These are phyloP conservation scores for Mesoclemmys tuberculata DNA, from an alignment of 2,113 vertebrate genomes.

Conservation along the genomic window DNA sequence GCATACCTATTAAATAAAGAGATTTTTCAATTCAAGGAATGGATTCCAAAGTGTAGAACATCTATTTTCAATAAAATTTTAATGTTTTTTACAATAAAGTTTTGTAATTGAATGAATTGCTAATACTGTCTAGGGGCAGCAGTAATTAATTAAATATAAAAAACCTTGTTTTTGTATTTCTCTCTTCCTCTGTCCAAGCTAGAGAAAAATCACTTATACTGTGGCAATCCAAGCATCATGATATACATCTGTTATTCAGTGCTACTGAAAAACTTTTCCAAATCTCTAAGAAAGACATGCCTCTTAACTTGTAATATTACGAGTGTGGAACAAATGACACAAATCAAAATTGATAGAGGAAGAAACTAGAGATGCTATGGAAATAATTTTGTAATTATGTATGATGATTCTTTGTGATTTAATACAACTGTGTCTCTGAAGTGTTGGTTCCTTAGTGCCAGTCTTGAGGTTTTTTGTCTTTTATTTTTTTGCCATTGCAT, in stretches of 20 bases:
- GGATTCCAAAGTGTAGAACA: background rate
- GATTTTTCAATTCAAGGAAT: conserved; percentile 7
- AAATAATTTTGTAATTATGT: background rate
- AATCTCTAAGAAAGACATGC: background rate
- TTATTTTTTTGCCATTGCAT: conserved; percentile 2
- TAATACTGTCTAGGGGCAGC: background rate
- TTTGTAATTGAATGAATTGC: background rate
- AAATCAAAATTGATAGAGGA: background rate
- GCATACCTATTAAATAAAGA: conserved; percentile 29
- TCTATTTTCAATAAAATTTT: background rate
- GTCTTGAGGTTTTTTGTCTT: background rate
- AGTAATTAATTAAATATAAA: background rate
- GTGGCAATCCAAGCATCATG: background rate
- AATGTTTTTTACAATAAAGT: background rate
- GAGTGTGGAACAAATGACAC: background rate
- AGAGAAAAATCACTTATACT: background rate
- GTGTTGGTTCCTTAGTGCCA: background rate
- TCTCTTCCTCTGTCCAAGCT: background rate
- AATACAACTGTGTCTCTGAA: accelerated
- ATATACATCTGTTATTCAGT: background rate
- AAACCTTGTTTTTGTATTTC: background rate
- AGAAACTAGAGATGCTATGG: background rate
- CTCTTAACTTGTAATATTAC: background rate
- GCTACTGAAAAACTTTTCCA: background rate
- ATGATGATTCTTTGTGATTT: background rate